Percentiles rank a stretch among this genome's conserved stretches.
Evolutionary conservation across 2,113 vertebrate genomes (phyloP).

Genomic region (Rhabdomys dilectus): DNA sequence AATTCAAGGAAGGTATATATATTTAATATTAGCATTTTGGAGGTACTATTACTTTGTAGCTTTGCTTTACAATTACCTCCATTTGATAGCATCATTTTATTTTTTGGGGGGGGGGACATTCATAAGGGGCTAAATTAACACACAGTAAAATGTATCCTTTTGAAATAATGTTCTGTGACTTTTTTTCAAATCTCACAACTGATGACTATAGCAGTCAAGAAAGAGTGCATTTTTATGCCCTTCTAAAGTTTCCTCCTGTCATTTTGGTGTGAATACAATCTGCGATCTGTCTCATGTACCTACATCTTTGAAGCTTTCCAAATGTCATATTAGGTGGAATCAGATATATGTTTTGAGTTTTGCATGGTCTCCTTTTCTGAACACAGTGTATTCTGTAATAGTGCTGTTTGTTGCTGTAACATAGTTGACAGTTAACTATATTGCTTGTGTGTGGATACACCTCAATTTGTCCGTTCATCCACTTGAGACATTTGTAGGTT

Average conservation of each 20-base stretch:
- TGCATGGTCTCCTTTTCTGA: not conserved
- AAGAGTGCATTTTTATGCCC: not conserved
- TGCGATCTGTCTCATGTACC: not conserved
- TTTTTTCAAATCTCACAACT: not conserved
- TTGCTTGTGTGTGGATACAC: not conserved
- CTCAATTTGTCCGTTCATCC: not conserved
- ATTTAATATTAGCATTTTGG: not conserved
- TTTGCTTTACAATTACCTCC: not conserved
- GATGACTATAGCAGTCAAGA: not conserved
- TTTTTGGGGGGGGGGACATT: not conserved
- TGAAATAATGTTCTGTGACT: not conserved
- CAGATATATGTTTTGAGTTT: not conserved
- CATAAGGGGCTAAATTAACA: not conserved
- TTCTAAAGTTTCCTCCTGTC: not conserved
- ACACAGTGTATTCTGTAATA: not conserved
- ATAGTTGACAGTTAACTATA: not conserved
- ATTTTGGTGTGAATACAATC: not conserved
- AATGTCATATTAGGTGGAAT: not conserved
- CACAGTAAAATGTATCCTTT: not conserved
- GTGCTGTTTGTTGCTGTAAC: rapidly evolving
- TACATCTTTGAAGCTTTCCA: not conserved
- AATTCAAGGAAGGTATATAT: not conserved
- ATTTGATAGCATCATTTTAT: not conserved
- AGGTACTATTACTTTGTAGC: not conserved
- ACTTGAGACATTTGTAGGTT: not conserved